Evolutionary conservation across 2,113 vertebrate genomes (phyloP), one percentile per base, ranked within the genome.

Genomic region (Scopus umbretta): DNA sequence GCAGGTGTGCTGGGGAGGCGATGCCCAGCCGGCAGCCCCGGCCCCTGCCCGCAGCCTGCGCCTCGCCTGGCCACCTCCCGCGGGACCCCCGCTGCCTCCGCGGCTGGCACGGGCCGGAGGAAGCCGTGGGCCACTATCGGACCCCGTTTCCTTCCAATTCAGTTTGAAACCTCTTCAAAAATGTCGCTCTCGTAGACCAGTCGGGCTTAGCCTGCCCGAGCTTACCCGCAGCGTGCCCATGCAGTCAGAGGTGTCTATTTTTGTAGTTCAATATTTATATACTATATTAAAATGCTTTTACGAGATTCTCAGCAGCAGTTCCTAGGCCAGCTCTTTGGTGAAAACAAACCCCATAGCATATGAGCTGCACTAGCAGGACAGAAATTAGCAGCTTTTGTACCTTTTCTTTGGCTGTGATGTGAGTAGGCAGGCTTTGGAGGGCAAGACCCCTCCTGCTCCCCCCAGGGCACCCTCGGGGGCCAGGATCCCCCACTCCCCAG

Each of bases 221-320:
- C 83, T 74, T 70, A 65, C 62, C 76, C 6, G 18, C 68, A 59
- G 80, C 18, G 63, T 62, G 55, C 78, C 90, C 85, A 0, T 25
- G 82, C 85, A 84, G 94, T 76, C 92, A 96, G 93, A 96, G 81
- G 87, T 78, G 78, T 96, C 94, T 96, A 95, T 97, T 97, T 97
- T 97, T 97, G 93, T 96, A 96, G 96, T 75, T 95, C 70, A 65
- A 43, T 88, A 91, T 96, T 96, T 96, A 82, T 96, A 94, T 85
- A 74, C 78, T 71, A 43, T 84, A 96, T 94, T 87, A 67, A 96
- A 96, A 90, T 49, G 92, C 94, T 96, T 92, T 91, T 91, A 91
- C 3, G 66, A 95, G 90, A 56, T 79, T 97, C 81, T 71, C 40
- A 52, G 92, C 75, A 75, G 18, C 87, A 49, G 74, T 66, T 20